Base-by-base conservation (phyloP, 2,888 invertebrate species). In the Prionchulus punctatus region DNA sequence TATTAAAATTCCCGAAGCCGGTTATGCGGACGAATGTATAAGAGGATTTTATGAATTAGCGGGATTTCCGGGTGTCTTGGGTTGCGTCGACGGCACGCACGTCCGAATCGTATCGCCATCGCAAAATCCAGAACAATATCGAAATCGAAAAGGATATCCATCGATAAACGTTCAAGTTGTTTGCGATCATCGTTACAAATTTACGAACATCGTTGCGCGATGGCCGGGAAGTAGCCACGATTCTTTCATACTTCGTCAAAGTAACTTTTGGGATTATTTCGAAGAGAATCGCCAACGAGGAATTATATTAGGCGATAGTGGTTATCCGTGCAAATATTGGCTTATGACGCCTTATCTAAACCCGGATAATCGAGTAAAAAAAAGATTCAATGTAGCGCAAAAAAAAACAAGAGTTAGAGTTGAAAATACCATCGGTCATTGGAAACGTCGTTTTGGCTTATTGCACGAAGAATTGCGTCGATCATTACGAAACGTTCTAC, bases 281-380 rank as follows among this genome's bases (percentile, higher is more conserved):
- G 23, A 52, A 3, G 31, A 30, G 4, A 23, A 30, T 4, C 7
- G 30, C 7, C 28, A 4, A 3, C 21, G 25, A 3, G 52, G 52
- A n/a, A 30, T 31, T 18, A 42, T 57, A n/a, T 47, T 57, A 18
- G 57, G 57, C 47, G 57, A 57, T 47, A 25, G 7, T 2, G 54
- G 57, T 30, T 57, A 57, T 31, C 54, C 53, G 7, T 45, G 47
- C 26, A 23, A 47, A 2, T 23, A 43, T 15, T 60, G 55, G 56
- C 55, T 61, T 7, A 53, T 60, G 55, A 61, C 61, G 12, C 60
- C 58, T n/a, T 51, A 48, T 23, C 7, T 12, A 3, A 53, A 61
- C 48, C 55, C 59, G 2, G 26, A 27, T 26, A 49, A 54, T 25
- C 55, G 51, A 30, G 12, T 43, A n/a, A 28, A 59, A 43, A n/a